Percentiles rank a stretch among this genome's conserved stretches.
These are phyloP conservation scores for Acanthosoma haemorrhoidale DNA, from an alignment of 2,888 invertebrate genomes.

Conservation along the genomic window DNA sequence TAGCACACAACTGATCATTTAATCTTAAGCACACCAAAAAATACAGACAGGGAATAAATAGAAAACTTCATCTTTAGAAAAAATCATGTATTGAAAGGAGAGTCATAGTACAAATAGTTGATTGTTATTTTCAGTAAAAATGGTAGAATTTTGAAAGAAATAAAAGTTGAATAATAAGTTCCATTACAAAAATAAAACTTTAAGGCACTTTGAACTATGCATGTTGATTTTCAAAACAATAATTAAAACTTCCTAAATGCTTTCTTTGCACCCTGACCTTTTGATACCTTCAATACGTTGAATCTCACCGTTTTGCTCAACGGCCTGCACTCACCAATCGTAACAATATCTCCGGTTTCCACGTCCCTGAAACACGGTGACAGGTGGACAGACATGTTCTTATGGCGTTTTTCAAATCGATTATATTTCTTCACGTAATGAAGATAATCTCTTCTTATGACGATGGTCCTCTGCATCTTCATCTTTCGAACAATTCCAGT, in stretches of 20 bases:
- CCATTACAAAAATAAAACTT: too few species aligned
- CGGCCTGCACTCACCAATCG: conserved; percentile 97
- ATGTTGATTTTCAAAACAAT: too few species aligned
- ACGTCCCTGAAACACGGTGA: conserved; percentile 99
- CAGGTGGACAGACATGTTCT: conserved; percentile 97
- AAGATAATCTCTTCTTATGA: conserved; percentile 94
- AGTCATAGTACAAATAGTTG: too few species aligned
- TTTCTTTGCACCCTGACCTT: conserved; percentile 87
- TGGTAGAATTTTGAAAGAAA: too few species aligned
- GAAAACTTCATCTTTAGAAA: too few species aligned
- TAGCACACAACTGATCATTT: too few species aligned
- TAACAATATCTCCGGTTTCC: conserved; percentile 90
- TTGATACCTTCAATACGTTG: conserved; percentile 96
- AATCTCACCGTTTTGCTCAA: conserved; percentile 97
- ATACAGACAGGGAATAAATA: too few species aligned
- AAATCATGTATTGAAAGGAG: too few species aligned
- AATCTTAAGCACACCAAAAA: too few species aligned
- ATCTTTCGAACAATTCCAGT: conserved; percentile 94
- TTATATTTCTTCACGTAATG: conserved; percentile 98
- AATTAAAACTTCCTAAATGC: conserved; percentile 97
- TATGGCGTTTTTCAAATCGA: conserved; percentile 97
- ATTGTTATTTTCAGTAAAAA: too few species aligned
- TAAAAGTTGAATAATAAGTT: too few species aligned
- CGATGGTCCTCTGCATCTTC: conserved; percentile 99
- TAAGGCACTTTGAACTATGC: too few species aligned